Evolutionary conservation across 2,113 vertebrate genomes (phyloP), one percentile per base, ranked within the genome.

Genomic region (Cyprinus carpio): DNA sequence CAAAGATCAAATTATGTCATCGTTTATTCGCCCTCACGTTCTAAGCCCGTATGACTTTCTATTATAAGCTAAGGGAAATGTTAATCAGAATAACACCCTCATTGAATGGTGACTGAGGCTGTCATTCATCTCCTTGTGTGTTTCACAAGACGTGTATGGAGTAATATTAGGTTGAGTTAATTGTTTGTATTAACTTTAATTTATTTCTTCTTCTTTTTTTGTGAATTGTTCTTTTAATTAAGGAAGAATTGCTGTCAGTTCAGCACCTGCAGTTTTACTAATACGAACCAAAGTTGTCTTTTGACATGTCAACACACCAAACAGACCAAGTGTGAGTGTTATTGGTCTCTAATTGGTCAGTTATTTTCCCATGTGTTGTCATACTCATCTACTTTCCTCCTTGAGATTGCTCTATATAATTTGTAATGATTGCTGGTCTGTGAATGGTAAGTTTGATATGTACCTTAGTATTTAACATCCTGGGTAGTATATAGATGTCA

Each of bases 281-380:
- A 58, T 78, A 78, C 15, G 34, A 62, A 40, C 2, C 6, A 11
- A 56, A 43, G 13, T 65, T 43, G 8, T 8, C 40, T 46, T 12
- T 49, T 79, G 76, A 25, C 76, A 79, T 60, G 76, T 79, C 51
- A 79, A 40, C 60, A 49, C 65, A 46, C 31, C 54, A 34, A 34
- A 40, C 31, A 78, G 11, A 10, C 23, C 77, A 65, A 27, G 60
- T 65, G 78, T 43, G 60, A 49, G 37, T 65, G 40, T 10, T 43
- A 43, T 43, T 43, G 54, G 23, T n/a, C n/a, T 62, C 54, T 62
- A 43, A 80, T 62, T 49, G 60, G 40, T 46, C 78, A 46, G 78
- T 81, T 81, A n/a, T 65, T 46, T 16, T 46, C 15, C 40, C 15
- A 27, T 65, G 37, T 81, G 58, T 81, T 81, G 78, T 81, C 60